phyloP scores from a whole-genome alignment of 2,113 vertebrate species.

The Parus major region DNA sequence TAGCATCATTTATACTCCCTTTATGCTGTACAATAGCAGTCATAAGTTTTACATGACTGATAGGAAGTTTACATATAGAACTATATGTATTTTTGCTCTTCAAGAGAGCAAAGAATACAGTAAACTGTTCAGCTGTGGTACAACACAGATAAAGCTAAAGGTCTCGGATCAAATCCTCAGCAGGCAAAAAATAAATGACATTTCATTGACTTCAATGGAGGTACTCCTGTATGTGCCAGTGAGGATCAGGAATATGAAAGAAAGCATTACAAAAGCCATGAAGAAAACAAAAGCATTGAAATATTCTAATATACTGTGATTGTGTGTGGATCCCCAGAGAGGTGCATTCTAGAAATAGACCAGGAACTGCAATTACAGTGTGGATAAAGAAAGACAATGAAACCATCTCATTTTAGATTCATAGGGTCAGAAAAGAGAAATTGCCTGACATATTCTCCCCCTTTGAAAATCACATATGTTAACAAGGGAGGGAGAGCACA shows the following conservation, averaged over 20 bases:
- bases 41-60: neutral
- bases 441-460: neutral
- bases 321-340: slow-evolving; percentile 1
- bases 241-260: neutral
- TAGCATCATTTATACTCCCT: neutral
- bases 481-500: neutral
- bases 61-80: neutral
- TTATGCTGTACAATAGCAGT: neutral
- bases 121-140: neutral
- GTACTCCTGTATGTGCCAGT: neutral
- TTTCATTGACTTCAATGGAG: neutral
- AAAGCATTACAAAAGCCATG: neutral
- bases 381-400: slow-evolving; percentile 40
- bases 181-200: neutral
- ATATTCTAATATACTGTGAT: slow-evolving; percentile 28
- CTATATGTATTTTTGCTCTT: neutral
- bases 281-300: slow-evolving; percentile 31
- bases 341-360: slow-evolving; percentile 20
- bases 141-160: neutral
- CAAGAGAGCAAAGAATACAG: neutral
- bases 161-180: neutral
- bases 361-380: slow-evolving; percentile 35
- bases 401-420: slow-evolving; percentile 52
- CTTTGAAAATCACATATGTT: neutral
- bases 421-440: slow-evolving; percentile 43